Evolutionary conservation across 2,113 vertebrate species (phyloP).

Genomic region (Silurus glanis): DNA sequence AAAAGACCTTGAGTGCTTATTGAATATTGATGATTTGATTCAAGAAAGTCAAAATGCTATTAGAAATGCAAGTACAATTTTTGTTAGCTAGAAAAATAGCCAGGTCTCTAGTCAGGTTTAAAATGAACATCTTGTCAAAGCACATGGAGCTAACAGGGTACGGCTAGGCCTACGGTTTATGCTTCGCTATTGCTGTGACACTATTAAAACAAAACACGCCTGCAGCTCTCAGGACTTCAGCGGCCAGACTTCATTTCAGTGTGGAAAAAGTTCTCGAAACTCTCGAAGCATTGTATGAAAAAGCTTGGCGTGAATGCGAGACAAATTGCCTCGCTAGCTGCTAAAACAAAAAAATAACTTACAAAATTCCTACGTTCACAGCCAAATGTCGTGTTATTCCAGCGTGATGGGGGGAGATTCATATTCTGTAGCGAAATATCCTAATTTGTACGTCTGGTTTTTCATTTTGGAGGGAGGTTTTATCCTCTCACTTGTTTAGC

Average conservation of each 20-base stretch:
- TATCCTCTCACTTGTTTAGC: slow-evolving; percentile 45
- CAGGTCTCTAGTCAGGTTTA: not conserved
- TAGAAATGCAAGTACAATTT: not conserved
- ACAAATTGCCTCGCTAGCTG: slow-evolving; percentile 24
- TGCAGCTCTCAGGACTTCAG: not conserved
- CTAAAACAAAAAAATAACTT: slow-evolving; percentile 46
- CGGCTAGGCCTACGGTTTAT: not conserved
- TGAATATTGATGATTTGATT: not conserved
- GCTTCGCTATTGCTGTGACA: not conserved
- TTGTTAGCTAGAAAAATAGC: not conserved
- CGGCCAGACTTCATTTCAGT: slow-evolving; percentile 17
- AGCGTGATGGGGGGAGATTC: slow-evolving; percentile 39
- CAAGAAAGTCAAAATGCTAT: not conserved
- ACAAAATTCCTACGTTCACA: slow-evolving; percentile 39
- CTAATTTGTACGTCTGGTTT: slow-evolving; percentile 53
- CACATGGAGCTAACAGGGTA: not conserved
- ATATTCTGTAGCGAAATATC: slow-evolving; percentile 47
- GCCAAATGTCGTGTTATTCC: slow-evolving; percentile 49
- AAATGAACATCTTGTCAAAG: not conserved
- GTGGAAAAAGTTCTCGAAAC: slow-evolving; percentile 25
- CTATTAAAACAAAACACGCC: not conserved
- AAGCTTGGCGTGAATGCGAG: slow-evolving; percentile 21
- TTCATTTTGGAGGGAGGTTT: slow-evolving; percentile 48
- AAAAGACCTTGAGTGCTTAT: not conserved
- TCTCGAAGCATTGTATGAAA: slow-evolving; percentile 14